Percentiles rank a stretch among this genome's conserved stretches.
phyloP scores from a whole-genome alignment of 2,888 invertebrate genomes.

The Scaptomyza flava region DNA sequence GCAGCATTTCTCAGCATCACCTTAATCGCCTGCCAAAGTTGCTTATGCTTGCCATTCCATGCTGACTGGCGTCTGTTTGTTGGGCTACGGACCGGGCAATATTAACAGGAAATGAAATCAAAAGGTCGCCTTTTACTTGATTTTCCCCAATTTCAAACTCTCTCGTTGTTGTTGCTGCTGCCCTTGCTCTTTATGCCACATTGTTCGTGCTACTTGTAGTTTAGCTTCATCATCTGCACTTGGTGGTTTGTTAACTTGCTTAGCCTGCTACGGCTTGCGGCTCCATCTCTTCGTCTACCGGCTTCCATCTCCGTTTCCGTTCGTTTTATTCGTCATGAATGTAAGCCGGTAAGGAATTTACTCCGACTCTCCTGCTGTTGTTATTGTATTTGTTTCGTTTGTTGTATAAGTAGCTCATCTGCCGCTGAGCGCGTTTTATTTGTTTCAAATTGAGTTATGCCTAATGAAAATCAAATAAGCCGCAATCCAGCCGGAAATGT shows the following conservation, averaged over 20 bases:
- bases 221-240: constrained; percentile 76
- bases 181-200: constrained; percentile 21
- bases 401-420: constrained; percentile 75
- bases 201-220: constrained; percentile 68
- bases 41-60: constrained; percentile 66
- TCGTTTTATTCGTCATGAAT: constrained; percentile 64
- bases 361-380: constrained; percentile 14
- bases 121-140: constrained; percentile 77
- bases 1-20: constrained; percentile 75
- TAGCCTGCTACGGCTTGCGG: constrained; percentile 42
- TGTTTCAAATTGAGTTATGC: constrained; percentile 82
- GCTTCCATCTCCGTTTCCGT: constrained; percentile 57
- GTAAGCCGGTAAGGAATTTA: constrained; percentile 40
- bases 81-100: constrained; percentile 52
- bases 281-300: constrained; percentile 9
- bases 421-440: constrained; percentile 76
- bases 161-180: constrained; percentile 8
- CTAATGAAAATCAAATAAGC: constrained; percentile 82
- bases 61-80: constrained; percentile 27
- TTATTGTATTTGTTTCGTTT: constrained; percentile 45
- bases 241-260: constrained; percentile 65
- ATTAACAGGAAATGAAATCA: constrained; percentile 80
- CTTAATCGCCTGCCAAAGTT: constrained; percentile 78
- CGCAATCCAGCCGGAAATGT: constrained; percentile 75
- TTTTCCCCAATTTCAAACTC: constrained; percentile 69